phyloP scores from a whole-genome alignment of 2,797 vertebrate species.

The Neosilurus mollespiculum region DNA sequence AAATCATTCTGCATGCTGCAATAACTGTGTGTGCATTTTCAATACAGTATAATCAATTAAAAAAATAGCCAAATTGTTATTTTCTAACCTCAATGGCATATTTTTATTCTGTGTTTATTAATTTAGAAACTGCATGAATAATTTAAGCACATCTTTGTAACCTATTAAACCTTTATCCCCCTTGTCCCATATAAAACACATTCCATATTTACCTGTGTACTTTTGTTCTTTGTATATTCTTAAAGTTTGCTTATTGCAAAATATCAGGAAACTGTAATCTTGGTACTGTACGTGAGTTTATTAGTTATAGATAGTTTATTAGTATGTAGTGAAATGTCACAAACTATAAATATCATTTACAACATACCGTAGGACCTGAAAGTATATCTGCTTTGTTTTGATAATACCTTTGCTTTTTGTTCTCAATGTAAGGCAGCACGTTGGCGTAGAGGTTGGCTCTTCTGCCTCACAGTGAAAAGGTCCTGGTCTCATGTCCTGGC shows the following conservation, averaged over 20 bases:
- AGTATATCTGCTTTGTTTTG: not conserved
- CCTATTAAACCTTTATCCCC: conserved; percentile 18
- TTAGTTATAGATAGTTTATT: not conserved
- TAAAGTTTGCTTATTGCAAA: not conserved
- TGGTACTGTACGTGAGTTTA: not conserved
- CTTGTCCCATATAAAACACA: conserved; percentile 25
- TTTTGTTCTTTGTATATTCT: not conserved
- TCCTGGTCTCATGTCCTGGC: too few species aligned
- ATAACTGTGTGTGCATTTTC: conserved; percentile 63
- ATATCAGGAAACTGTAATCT: not conserved
- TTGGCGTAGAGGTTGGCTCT: too few species aligned
- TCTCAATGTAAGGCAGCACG: too few species aligned
- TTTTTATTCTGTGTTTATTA: conserved; percentile 38
- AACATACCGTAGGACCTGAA: not conserved
- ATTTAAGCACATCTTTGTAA: conserved; percentile 37
- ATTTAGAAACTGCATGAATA: conserved; percentile 36
- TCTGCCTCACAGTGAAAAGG: too few species aligned
- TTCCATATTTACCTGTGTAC: conserved; percentile 10
- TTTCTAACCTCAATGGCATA: conserved; percentile 53
- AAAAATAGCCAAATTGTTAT: conserved; percentile 54
- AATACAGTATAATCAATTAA: conserved; percentile 56
- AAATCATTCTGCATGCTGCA: conserved; percentile 68
- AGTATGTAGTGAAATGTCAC: too few species aligned
- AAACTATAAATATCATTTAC: not conserved
- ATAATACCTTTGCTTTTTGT: not conserved